Conservation (phyloP, 2,113 vertebrate genomes). For the Ochotona curzoniae region DNA sequence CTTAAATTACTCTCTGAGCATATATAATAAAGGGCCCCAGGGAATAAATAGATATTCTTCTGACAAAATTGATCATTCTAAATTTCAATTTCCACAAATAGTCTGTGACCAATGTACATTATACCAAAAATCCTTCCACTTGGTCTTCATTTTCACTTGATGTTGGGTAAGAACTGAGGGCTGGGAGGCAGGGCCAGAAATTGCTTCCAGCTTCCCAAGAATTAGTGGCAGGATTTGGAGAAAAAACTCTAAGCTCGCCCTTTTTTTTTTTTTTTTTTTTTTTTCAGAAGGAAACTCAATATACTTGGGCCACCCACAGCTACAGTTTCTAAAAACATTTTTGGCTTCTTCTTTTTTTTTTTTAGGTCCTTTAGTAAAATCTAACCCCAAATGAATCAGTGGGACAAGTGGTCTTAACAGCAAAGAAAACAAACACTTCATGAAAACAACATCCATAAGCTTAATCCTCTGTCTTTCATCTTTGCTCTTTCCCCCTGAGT, state of each 20-base stretch:
- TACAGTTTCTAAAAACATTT: constrained; percentile 55
- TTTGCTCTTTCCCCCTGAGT: constrained; percentile 59
- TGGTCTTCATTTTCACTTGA: constrained; percentile 37
- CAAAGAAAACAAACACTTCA: constrained; percentile 61
- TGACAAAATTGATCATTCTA: constrained; percentile 51
- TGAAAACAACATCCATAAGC: constrained; percentile 65
- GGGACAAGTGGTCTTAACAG: constrained; percentile 57
- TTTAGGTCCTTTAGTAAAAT: constrained; percentile 50
- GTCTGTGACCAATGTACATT: constrained; percentile 23
- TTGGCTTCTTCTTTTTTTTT: neutral
- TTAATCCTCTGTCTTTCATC: constrained; percentile 60
- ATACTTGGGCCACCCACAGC: constrained; percentile 8
- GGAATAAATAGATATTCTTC: constrained; percentile 16
- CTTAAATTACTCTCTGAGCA: constrained; percentile 17
- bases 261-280: neutral
- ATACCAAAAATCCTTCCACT: neutral
- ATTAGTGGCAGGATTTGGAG: neutral
- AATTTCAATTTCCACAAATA: constrained; percentile 48
- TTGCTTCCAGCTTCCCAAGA: constrained; percentile 31
- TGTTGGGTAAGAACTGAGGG: neutral
- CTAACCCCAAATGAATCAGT: constrained; percentile 56
- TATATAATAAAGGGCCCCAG: neutral
- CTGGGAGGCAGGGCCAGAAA: neutral
- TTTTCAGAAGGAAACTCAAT: constrained; percentile 34
- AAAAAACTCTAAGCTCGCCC: neutral